Evolutionary conservation across 2,888 invertebrate species (phyloP).

Genomic region (Herminia tarsipennalis): DNA sequence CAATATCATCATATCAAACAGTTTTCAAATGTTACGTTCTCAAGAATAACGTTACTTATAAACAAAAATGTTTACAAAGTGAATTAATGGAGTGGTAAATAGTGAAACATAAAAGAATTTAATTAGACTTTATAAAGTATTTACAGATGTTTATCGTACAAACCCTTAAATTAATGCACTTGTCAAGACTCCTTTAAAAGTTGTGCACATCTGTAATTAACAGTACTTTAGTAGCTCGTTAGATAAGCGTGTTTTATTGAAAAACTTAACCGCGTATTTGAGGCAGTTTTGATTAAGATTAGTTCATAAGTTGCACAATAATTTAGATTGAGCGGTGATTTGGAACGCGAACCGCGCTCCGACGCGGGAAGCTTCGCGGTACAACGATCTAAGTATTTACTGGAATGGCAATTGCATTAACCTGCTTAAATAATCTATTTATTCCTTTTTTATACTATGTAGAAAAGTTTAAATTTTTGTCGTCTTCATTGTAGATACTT

Average conservation of each 20-base stretch:
- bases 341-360: constrained; percentile 48
- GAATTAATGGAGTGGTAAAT: too few relatives aligned
- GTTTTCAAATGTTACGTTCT: too few relatives aligned
- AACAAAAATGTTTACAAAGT: too few relatives aligned
- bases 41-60: too few relatives aligned
- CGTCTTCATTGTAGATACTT: too few relatives aligned
- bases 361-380: constrained; percentile 59
- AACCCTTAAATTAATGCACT: constrained; percentile 1
- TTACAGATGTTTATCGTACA: neutral
- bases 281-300: constrained; percentile 70
- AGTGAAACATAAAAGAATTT: too few relatives aligned
- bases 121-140: too few relatives aligned
- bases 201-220: constrained; percentile 32
- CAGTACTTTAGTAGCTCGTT: constrained; percentile 29
- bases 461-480: too few relatives aligned
- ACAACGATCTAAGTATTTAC: constrained; percentile 38
- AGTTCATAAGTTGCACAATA: constrained; percentile 78
- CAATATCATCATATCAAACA: too few relatives aligned
- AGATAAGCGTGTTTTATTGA: constrained; percentile 81
- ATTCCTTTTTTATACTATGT: neutral
- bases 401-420: constrained; percentile 29
- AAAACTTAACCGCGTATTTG: constrained; percentile 66
- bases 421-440: neutral
- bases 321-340: constrained; percentile 79
- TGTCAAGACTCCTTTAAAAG: constrained; percentile 9